A percentile compares a stretch with the other conserved stretches of the same genome.
Evolutionary conservation across 1,140 invertebrate species (phyloP).

Genomic region (Helicoverpa armigera): DNA sequence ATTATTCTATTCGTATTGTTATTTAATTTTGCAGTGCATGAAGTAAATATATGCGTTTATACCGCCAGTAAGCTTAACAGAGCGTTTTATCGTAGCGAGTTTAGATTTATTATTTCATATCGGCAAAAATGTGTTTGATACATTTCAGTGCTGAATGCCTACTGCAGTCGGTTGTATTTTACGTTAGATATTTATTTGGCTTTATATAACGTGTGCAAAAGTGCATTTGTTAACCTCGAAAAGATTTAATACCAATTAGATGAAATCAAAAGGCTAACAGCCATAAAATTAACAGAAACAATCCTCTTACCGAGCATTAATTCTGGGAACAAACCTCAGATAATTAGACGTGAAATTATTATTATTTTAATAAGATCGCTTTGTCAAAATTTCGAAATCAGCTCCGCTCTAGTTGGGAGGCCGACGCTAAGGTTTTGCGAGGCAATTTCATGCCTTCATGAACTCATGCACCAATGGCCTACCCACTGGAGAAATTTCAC

Average conservation of each 20-base stretch:
- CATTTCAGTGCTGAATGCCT: no score
- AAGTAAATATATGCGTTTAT: no score
- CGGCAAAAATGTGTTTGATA: no score
- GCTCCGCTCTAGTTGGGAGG: conserved; percentile 69
- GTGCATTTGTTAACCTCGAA: no score
- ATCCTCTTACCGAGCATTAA: conserved; percentile 6
- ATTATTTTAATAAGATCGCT: conserved; percentile 57
- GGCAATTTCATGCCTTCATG: conserved; percentile 85
- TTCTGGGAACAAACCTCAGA: conserved; percentile 19
- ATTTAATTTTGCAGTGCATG: no score
- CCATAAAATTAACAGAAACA: not conserved
- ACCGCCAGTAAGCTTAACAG: no score
- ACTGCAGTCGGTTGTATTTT: no score
- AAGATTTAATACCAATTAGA: no score
- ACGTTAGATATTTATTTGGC: no score
- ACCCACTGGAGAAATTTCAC: conserved; percentile 82
- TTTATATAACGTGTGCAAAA: no score
- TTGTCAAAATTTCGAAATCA: conserved; percentile 77
- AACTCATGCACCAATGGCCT: conserved; percentile 81
- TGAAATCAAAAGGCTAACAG: not conserved
- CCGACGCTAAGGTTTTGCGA: conserved; percentile 78
- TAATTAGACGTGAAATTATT: conserved; percentile 53
- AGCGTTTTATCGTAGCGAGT: no score
- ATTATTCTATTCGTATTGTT: not conserved
- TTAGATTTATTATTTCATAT: no score